These are phyloP conservation scores for Raja brachyura DNA, from an alignment of 2,113 vertebrate species.

Conservation along the genomic window DNA sequence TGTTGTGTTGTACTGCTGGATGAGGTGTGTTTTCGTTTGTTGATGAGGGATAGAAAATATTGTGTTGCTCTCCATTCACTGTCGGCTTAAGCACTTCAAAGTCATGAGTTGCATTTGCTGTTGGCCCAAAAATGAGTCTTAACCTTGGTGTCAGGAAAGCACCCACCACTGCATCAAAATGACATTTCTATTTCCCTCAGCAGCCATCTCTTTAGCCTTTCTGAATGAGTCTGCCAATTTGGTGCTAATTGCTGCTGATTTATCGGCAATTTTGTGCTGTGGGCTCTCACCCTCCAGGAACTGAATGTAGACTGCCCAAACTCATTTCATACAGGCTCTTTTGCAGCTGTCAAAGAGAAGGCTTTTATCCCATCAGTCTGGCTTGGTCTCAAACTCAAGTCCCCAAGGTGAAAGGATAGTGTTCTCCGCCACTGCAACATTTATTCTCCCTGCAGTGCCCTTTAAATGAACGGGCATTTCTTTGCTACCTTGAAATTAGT, in stretches of 20 bases:
- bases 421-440: constrained; percentile 1
- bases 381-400: background rate
- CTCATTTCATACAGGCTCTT: constrained; percentile 5
- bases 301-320: background rate
- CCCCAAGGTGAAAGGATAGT: constrained; percentile 23
- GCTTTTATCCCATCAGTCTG: constrained; percentile 12
- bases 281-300: background rate
- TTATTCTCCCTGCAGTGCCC: background rate
- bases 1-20: background rate
- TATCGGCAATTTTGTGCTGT: constrained; percentile 25
- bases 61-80: background rate
- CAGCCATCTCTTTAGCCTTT: constrained; percentile 31
- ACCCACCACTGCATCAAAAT: constrained; percentile 33
- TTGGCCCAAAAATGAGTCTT: background rate
- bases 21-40: background rate
- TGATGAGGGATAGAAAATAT: background rate
- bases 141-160: background rate
- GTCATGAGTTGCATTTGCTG: background rate
- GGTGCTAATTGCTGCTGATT: constrained; percentile 34
- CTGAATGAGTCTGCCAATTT: constrained; percentile 29
- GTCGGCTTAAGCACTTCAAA: background rate
- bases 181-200: constrained; percentile 35
- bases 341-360: constrained; percentile 21
- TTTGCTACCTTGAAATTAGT: background rate
- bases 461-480: background rate